phyloP scores from a whole-genome alignment of 2,797 vertebrate genomes.

The Catostomus latipinnis region DNA sequence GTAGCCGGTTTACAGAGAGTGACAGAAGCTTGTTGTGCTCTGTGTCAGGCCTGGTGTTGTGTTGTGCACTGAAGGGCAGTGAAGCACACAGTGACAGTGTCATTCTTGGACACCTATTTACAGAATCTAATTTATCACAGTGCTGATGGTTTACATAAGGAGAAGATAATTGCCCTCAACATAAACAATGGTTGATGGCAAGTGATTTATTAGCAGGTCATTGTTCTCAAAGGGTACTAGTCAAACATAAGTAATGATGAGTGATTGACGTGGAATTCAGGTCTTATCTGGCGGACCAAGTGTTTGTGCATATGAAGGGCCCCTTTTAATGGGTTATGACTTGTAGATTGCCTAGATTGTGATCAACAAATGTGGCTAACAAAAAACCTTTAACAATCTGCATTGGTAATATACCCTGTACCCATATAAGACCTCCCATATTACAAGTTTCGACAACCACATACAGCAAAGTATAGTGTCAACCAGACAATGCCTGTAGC shows the following conservation, averaged over 20 bases:
- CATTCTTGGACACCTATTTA: conserved; percentile 80
- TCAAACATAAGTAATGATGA: conserved; percentile 23
- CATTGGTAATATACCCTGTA: background rate
- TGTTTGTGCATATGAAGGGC: background rate
- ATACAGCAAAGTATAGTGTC: background rate
- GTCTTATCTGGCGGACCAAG: background rate
- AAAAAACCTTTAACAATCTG: conserved; percentile 4
- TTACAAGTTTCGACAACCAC: background rate
- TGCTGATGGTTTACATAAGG: conserved; percentile 75
- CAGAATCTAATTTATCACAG: conserved; percentile 80
- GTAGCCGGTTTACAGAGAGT: conserved; percentile 65
- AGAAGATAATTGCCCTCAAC: conserved; percentile 76
- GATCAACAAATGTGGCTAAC: background rate
- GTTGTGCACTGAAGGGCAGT: conserved; percentile 29
- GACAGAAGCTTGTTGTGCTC: conserved; percentile 62
- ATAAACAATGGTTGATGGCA: conserved; percentile 74
- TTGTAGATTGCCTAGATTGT: background rate
- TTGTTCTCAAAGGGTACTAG: conserved; percentile 13
- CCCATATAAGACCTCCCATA: background rate
- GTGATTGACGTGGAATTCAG: conserved; percentile 47
- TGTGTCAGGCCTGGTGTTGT: conserved; percentile 4
- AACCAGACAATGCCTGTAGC: conserved; percentile 3
- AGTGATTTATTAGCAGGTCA: conserved; percentile 79
- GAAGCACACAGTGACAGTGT: conserved; percentile 67
- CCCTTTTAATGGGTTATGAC: background rate